phyloP scores from a whole-genome alignment of 2,113 vertebrate species.

The Oreochromis niloticus region DNA sequence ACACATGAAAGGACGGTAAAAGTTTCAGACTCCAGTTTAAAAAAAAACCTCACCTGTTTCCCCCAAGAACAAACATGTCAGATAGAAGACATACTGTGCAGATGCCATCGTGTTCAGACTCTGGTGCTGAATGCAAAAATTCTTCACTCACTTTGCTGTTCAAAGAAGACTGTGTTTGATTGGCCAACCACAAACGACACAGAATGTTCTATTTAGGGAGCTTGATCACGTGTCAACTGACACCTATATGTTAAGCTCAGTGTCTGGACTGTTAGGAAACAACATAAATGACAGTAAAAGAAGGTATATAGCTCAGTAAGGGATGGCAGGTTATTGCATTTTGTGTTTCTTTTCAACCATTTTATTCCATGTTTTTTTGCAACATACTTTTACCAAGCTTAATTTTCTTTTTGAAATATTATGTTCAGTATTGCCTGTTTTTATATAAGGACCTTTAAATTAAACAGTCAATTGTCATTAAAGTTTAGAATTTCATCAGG shows the following conservation, averaged over 20 bases:
- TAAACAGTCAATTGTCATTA: no score
- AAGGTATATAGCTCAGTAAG: fast-evolving
- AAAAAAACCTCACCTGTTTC: fast-evolving
- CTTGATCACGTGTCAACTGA: fast-evolving
- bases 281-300: fast-evolving
- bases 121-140: neutral
- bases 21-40: fast-evolving
- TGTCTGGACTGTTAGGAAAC: neutral
- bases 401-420: neutral
- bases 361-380: neutral
- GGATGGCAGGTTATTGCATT: no score
- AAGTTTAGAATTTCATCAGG: no score
- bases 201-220: neutral
- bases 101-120: fast-evolving
- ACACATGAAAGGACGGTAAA: fast-evolving
- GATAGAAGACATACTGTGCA: fast-evolving
- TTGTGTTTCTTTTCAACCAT: no score
- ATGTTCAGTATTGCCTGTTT: neutral
- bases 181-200: neutral
- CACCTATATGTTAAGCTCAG: neutral
- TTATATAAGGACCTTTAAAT: no score
- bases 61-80: neutral
- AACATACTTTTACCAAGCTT: fast-evolving
- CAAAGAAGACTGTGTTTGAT: neutral
- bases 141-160: fast-evolving